These are phyloP conservation scores for Ips nitidus DNA, from an alignment of 1,140 invertebrate species.

Conservation along the genomic window DNA sequence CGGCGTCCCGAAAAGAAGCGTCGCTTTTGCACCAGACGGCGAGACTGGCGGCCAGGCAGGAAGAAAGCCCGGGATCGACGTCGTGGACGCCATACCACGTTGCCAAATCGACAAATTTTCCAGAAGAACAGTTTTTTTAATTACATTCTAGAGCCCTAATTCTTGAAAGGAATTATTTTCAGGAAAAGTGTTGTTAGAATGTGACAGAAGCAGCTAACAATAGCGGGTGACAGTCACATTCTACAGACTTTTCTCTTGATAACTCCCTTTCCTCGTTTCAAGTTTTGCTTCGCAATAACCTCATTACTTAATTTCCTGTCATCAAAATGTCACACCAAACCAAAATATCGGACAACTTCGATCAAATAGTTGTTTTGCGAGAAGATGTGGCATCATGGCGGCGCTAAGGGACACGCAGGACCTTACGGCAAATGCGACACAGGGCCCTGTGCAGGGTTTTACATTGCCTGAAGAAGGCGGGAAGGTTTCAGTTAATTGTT, in stretches of 20 bases:
- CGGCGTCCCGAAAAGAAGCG: conserved; percentile 14
- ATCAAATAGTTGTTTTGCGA: neutral
- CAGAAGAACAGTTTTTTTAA: too few species aligned
- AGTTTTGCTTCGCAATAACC: too few species aligned
- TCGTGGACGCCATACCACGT: neutral
- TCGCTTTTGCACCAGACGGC: conserved; percentile 16
- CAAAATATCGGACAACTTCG: too few species aligned
- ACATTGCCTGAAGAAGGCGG: neutral
- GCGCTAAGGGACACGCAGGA: conserved; percentile 12
- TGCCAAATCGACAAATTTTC: neutral
- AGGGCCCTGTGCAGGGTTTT: conserved; percentile 7
- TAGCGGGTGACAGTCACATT: too few species aligned
- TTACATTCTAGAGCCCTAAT: too few species aligned
- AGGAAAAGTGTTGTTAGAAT: too few species aligned
- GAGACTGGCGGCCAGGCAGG: conserved; percentile 25
- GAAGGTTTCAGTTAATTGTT: neutral
- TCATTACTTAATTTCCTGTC: too few species aligned
- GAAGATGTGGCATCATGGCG: neutral
- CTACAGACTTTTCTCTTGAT: too few species aligned
- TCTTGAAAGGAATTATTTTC: too few species aligned
- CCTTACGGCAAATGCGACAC: conserved; percentile 8
- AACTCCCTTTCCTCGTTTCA: too few species aligned
- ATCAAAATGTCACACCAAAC: too few species aligned
- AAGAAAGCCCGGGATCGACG: conserved; percentile 15
- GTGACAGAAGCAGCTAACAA: too few species aligned